These are phyloP conservation scores for Coboldia fuscipes DNA, from an alignment of 1,140 invertebrate species.

Conservation along the genomic window DNA sequence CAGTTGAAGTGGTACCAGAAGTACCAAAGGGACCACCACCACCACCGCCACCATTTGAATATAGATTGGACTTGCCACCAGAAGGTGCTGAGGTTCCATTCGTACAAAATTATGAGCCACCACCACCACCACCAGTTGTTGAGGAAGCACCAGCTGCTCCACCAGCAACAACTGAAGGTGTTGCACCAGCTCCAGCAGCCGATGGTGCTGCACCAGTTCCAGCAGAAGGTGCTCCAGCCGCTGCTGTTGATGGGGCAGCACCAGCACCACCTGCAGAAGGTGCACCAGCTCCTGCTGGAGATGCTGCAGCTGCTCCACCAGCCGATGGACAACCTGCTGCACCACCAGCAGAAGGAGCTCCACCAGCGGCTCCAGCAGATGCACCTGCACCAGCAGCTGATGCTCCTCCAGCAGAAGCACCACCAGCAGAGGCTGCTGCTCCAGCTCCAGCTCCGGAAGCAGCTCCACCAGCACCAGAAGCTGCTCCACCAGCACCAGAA, in stretches of 20 bases:
- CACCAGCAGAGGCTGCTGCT: conserved; percentile 7
- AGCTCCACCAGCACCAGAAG: conserved; percentile 5
- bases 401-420: conserved; percentile 9
- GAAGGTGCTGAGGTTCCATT: conserved; percentile 22
- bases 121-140: conserved; percentile 16
- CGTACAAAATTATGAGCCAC: conserved; percentile 20
- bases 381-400: conserved; percentile 5
- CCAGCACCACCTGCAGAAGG: conserved; percentile 8
- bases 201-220: conserved; percentile 15
- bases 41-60: conserved; percentile 24
- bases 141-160: conserved; percentile 11
- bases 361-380: conserved; percentile 5
- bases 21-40: conserved; percentile 14
- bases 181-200: conserved; percentile 17
- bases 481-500: conserved; percentile 3
- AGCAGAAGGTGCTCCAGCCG: conserved; percentile 12
- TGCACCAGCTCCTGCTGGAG: conserved; percentile 7
- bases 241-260: conserved; percentile 7
- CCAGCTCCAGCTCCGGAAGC: conserved; percentile 3
- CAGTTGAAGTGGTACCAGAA: conserved; percentile 11
- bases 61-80: conserved; percentile 19
- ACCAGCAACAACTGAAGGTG: conserved; percentile 12
- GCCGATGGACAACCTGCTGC: conserved; percentile 5
- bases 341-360: conserved; percentile 8
- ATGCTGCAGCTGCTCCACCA: conserved; percentile 3